Evolutionary conservation across 1,140 invertebrate species (phyloP), one percentile per base, ranked within the genome.

Genomic region (Aricia agestis): DNA sequence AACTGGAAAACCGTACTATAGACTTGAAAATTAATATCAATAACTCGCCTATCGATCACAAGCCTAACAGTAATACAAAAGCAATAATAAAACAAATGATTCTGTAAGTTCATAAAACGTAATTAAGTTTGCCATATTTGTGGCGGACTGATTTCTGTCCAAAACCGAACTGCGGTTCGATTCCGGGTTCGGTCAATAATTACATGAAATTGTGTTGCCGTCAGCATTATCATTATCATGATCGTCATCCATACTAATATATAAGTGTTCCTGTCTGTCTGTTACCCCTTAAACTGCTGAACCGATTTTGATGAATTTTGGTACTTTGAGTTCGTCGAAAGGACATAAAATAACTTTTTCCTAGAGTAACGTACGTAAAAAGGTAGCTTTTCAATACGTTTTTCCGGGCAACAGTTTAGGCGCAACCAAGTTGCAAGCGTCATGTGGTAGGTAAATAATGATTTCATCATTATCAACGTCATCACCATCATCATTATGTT

Each of bases 31-130:
- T 0, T 25, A 25, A 25, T 25, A 3, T 25, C 25, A 25, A 1
- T 25, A 25, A 25, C 1, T 63, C 18, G 3, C 19, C 59, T 6
- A 31, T 63, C 6, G 59, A 63, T 63, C 59, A 25, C 59, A 25
- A 17, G 17, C 19, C 18, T 19, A 52, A 52, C 45, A 52, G 45
- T 52, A 52, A 63, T 25, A 63, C 59, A 19, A 19, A 63, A 25
- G 18, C 59, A 63, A 63, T 63, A 63, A 63, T 63, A 17, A 63
- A 25, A 63, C 19, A 19, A 63, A 63, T 63, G 18, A 63, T 63
- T 63, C 59, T 3, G 19, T 63, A 63, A 18, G 11, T 63, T 63
- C 19, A 63, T 63, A 19, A 11, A 25, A 63, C 10, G 19, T 63
- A 63, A 63, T 63, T 19, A 63, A 19, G 2, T 11, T 10, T 11